Percentiles rank a stretch among this genome's conserved stretches.
Conservation (phyloP, 35 echinoderm and acorn worm genomes). For the Apostichopus japonicus region DNA sequence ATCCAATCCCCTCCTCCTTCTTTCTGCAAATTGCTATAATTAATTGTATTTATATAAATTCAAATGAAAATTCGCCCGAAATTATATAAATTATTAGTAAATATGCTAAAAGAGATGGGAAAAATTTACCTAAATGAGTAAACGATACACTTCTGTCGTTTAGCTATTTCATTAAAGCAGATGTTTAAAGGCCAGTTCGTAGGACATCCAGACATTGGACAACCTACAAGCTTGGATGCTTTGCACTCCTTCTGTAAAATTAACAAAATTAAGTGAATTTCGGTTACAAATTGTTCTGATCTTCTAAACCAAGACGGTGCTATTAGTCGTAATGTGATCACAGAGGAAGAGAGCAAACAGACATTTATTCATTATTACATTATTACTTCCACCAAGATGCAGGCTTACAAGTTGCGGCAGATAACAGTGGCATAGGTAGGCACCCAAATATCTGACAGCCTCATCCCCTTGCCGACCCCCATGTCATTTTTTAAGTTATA, state of each 20-base stretch:
- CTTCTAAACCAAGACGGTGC: not conserved
- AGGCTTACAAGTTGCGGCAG: no score
- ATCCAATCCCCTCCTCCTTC: not conserved
- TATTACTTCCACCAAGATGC: no score
- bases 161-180: slow-evolving; percentile 18
- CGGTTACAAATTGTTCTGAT: not conserved
- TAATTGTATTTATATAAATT: not conserved
- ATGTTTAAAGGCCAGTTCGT: slow-evolving; percentile 41
- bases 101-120: no score
- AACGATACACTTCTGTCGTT: slow-evolving; percentile 32
- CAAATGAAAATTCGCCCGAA: no score
- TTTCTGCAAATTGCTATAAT: not conserved
- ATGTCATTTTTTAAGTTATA: no score
- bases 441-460: no score
- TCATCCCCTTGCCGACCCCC: no score
- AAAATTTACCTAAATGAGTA: slow-evolving; percentile 23
- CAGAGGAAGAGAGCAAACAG: no score
- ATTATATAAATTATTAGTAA: no score
- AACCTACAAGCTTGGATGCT: slow-evolving; percentile 4
- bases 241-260: slow-evolving; percentile 24
- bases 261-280: not conserved
- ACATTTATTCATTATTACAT: no score
- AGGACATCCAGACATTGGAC: not conserved
- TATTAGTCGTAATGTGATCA: not conserved
- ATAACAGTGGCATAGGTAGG: no score